phyloP scores from a whole-genome alignment of 64 coral and sea anemone species.

The Orbicella faveolata region DNA sequence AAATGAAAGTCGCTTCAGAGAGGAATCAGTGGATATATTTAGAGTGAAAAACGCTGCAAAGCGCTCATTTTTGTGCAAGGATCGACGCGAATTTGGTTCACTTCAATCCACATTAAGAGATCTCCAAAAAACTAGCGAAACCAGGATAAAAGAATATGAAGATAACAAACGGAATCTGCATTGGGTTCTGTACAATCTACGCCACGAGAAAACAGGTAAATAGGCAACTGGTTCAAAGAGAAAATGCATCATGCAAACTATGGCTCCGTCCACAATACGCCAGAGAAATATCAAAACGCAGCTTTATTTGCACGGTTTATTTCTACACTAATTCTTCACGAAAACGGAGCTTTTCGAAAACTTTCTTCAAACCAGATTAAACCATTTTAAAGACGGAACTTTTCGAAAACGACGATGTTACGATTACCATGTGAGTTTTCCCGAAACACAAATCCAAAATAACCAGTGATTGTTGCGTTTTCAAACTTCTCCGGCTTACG shows the following conservation, averaged over 20 bases:
- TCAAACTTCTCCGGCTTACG: too few relatives aligned
- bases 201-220: background rate
- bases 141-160: background rate
- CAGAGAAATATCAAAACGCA: too few relatives aligned
- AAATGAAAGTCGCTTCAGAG: conserved; percentile 37
- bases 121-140: background rate
- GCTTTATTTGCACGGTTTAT: too few relatives aligned
- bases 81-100: conserved; percentile 17
- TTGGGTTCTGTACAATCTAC: conserved; percentile 32
- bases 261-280: too few relatives aligned
- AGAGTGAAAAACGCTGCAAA: conserved; percentile 13
- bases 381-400: too few relatives aligned
- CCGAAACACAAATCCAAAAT: too few relatives aligned
- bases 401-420: too few relatives aligned
- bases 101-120: conserved; percentile 5
- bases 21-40: conserved; percentile 33
- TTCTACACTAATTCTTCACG: too few relatives aligned
- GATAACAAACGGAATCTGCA: conserved; percentile 20
- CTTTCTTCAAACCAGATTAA: too few relatives aligned
- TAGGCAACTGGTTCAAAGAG: background rate
- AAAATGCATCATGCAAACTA: background rate
- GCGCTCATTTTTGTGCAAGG: conserved; percentile 39
- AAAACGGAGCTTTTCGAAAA: too few relatives aligned
- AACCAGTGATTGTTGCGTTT: too few relatives aligned
- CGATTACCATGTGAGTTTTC: too few relatives aligned